phyloP scores from a whole-genome alignment of 2,113 vertebrate species.

The Okapia johnstoni region DNA sequence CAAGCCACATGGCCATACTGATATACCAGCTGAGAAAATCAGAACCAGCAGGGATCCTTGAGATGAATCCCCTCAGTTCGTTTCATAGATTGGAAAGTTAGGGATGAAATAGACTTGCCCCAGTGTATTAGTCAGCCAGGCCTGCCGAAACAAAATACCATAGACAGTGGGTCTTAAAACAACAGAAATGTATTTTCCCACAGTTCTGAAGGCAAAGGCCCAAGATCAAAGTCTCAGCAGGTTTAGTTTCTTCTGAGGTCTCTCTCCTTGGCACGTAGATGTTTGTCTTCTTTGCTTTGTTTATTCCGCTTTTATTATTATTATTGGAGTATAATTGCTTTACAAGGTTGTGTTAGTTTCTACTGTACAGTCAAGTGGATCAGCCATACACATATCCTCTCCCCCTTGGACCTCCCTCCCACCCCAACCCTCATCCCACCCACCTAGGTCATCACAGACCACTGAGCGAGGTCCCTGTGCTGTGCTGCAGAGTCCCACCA shows the following conservation, averaged over 20 bases:
- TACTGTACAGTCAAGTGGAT: neutral
- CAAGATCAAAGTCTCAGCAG: neutral
- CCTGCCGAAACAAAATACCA: neutral
- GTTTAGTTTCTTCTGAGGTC: neutral
- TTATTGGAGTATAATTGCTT: neutral
- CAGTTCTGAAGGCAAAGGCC: neutral
- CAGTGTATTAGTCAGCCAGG: neutral
- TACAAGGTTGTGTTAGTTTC: neutral
- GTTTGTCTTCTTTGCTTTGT: neutral
- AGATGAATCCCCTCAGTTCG: neutral
- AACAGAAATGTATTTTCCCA: neutral
- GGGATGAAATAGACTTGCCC: neutral
- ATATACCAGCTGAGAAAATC: neutral
- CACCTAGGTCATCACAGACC: neutral
- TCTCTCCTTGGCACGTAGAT: neutral
- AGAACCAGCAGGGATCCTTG: neutral
- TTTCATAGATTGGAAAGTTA: neutral
- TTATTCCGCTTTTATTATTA: neutral
- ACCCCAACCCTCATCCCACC: neutral
- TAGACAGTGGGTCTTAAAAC: neutral
- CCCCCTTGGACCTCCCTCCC: neutral
- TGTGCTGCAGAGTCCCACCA: neutral
- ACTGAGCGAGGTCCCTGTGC: neutral
- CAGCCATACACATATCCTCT: neutral
- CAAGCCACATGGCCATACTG: neutral